These are phyloP conservation scores for Caenorhabditis sp. DNA, from an alignment of 2,888 invertebrate genomes.

Conservation along the genomic window DNA sequence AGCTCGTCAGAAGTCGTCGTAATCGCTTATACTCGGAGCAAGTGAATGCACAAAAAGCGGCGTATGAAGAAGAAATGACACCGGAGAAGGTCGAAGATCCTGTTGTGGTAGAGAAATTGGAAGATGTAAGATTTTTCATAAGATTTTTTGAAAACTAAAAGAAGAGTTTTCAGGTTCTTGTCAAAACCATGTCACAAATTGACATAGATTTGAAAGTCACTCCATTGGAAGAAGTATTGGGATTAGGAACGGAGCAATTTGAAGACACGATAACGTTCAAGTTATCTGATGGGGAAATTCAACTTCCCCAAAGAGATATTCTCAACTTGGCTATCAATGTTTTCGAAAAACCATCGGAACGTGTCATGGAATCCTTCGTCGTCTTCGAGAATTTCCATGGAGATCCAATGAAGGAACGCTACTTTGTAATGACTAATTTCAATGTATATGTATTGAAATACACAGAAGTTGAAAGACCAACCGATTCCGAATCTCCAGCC, in stretches of 20 bases:
- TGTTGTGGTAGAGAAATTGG: slow-evolving; percentile 25
- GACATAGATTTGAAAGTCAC: slow-evolving; percentile 25
- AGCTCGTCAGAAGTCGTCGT: slow-evolving; percentile 30
- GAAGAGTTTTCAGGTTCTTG: slow-evolving; percentile 11
- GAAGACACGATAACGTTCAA: slow-evolving; percentile 7
- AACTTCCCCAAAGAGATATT: slow-evolving; percentile 58
- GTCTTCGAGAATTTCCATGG: slow-evolving; percentile 27
- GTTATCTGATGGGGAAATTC: slow-evolving; percentile 31
- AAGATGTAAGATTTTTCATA: slow-evolving; percentile 33
- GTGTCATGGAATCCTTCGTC: slow-evolving; percentile 22
- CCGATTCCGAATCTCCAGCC: background rate
- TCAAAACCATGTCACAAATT: slow-evolving; percentile 34
- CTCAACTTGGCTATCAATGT: slow-evolving; percentile 60
- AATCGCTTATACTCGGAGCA: slow-evolving; percentile 24
- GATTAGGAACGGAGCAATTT: slow-evolving; percentile 13
- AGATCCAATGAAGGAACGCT: slow-evolving; percentile 10
- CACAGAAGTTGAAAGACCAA: background rate
- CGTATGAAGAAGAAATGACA: slow-evolving; percentile 11
- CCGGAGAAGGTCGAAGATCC: background rate
- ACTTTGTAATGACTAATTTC: slow-evolving; percentile 32
- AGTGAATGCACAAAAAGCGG: slow-evolving; percentile 1
- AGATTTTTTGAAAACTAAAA: background rate
- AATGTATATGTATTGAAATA: slow-evolving; percentile 29
- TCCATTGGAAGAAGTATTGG: slow-evolving; percentile 27
- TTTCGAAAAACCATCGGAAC: slow-evolving; percentile 41